Evolutionary conservation across 2,797 vertebrate species (phyloP), one percentile per base, ranked within the genome.

Genomic region (Pampus argenteus): DNA sequence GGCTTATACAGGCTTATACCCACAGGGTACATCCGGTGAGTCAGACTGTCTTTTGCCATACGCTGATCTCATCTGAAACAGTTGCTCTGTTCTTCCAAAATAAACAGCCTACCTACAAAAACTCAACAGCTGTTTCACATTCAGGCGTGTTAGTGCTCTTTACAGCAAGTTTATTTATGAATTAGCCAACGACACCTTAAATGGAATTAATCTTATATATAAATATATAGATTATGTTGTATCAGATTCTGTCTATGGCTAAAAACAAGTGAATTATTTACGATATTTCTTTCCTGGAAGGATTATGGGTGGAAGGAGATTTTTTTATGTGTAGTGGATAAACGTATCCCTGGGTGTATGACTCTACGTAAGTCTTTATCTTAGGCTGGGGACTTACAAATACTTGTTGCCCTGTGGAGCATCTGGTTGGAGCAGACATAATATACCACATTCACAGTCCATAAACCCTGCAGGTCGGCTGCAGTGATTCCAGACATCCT

Each of bases 361-460:
- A 63, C 26, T 78, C 76, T 69, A 72, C 71, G 56, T 59, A 66
- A 68, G 67, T 15, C 40, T 82, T 86, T 86, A 79, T 90, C 79
- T 85, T 22, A 38, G 57, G 15, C 63, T 34, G 45, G 55, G 64
- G 63, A 65, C 47, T 44, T 28, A 20, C 23, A 69, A 64, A 79
- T 44, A 74, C 77, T 84, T 88, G n/a, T n/a, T 83, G 76, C 61
- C 76, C 83, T 9, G 63, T 26, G 65, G 78, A 74, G 77, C 70
- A 71, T 71, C 76, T 79, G 63, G 70, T 67, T 64, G 67, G 59
- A 78, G 71, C 61, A 71, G 64, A 81, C 81, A 76, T 51, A 71
- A 36, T 63, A 76, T 81, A 74, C 66, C 68, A 75, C 70, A 79
- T 75, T 86, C 64, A 85, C 73, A 81, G 70, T 44, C 74, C 74